These are phyloP conservation scores for Neoitamus cyanurus DNA, from an alignment of 2,888 invertebrate genomes.

Conservation along the genomic window DNA sequence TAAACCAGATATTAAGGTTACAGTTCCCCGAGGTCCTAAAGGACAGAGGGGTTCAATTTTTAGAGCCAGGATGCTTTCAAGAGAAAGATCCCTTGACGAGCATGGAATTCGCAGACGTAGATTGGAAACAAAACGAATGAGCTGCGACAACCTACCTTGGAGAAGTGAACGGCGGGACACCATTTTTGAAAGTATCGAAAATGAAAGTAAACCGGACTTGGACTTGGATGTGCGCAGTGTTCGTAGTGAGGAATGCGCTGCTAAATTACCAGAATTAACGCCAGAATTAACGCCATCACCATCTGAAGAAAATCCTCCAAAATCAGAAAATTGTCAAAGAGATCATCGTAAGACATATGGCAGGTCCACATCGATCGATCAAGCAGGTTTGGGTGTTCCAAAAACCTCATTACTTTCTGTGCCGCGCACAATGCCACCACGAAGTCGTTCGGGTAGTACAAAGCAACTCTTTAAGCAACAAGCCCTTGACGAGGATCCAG, in stretches of 20 bases:
- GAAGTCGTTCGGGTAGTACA: conserved; percentile 67
- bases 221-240: conserved; percentile 60
- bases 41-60: conserved; percentile 51
- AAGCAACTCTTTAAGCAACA: conserved; percentile 71
- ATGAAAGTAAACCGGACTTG: conserved; percentile 57
- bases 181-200: conserved; percentile 65
- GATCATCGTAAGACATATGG: conserved; percentile 56
- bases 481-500: conserved; percentile 69
- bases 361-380: conserved; percentile 63
- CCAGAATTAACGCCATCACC: conserved; percentile 43
- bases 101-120: conserved; percentile 68
- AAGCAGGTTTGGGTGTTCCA: conserved; percentile 57
- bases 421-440: conserved; percentile 65
- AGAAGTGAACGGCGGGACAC: conserved; percentile 63
- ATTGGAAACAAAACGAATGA: conserved; percentile 68
- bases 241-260: conserved; percentile 60
- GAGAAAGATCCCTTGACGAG: conserved; percentile 64
- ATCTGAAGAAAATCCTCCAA: conserved; percentile 13
- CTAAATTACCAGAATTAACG: conserved; percentile 44
- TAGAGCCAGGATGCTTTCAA: conserved; percentile 65
- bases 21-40: conserved; percentile 46
- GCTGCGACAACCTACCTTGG: conserved; percentile 65
- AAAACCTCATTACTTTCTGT: conserved; percentile 62
- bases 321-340: not conserved
- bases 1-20: conserved; percentile 37